Percentiles rank a stretch among this genome's conserved stretches.
phyloP scores from a whole-genome alignment of 2,113 vertebrate genomes.

The Ammodytes dubius region DNA sequence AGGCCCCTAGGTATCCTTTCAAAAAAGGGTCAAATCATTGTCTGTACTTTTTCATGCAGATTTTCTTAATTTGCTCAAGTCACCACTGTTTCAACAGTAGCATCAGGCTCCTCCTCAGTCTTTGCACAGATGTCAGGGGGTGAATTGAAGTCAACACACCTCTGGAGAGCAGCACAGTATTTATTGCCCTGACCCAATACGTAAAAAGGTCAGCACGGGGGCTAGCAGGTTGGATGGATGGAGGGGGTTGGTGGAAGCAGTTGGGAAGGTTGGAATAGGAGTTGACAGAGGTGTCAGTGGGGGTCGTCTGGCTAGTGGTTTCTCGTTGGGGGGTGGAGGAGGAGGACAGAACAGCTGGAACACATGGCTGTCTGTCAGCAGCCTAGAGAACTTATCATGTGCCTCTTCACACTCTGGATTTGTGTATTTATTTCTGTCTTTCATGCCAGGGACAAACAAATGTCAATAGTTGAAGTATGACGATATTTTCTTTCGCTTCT shows the following conservation, averaged over 20 bases:
- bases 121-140: conserved; percentile 77
- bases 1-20: conserved; percentile 1
- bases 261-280: conserved; percentile 33
- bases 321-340: conserved; percentile 15
- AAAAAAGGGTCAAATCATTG: conserved; percentile 19
- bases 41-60: conserved; percentile 3
- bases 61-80: conserved; percentile 49
- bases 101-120: conserved; percentile 34
- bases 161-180: conserved; percentile 62
- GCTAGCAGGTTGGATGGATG: conserved; percentile 16
- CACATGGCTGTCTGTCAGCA: conserved; percentile 68
- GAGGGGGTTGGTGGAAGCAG: conserved; percentile 13
- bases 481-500: background rate
- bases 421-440: conserved; percentile 61
- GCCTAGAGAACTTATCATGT: conserved; percentile 23
- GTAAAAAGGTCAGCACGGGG: conserved; percentile 66
- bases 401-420: conserved; percentile 30
- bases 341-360: conserved; percentile 64
- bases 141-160: conserved; percentile 64
- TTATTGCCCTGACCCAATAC: conserved; percentile 73
- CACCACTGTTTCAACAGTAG: conserved; percentile 46
- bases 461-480: background rate
- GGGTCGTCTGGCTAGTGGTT: conserved; percentile 44
- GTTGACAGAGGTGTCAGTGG: conserved; percentile 63
- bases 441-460: conserved; percentile 9